Conservation (phyloP, 2,888 invertebrate species). For the Eilema sororculum region DNA sequence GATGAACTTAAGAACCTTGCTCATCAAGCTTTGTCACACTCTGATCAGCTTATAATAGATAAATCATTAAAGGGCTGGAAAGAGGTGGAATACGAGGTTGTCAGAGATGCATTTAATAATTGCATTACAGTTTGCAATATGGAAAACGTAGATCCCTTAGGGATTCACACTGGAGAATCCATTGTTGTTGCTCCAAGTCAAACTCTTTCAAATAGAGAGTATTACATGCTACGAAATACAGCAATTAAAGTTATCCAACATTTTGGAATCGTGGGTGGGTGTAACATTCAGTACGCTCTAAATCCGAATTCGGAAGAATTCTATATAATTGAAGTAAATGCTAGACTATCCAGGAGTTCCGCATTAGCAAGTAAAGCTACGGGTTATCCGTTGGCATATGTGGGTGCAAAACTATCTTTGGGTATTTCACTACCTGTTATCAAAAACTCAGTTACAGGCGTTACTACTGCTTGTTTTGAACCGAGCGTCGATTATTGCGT, state of each 20-base stretch:
- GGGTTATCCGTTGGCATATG: constrained; percentile 99
- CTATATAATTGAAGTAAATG: constrained; percentile 98
- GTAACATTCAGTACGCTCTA: constrained; percentile 99
- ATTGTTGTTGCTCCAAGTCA: constrained; percentile 99
- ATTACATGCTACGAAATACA: constrained; percentile 97
- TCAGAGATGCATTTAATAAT: constrained; percentile 98
- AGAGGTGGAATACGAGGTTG: constrained; percentile 99
- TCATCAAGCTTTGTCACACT: constrained; percentile 94
- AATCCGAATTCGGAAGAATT: constrained; percentile 96
- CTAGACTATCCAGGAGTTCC: constrained; percentile 98
- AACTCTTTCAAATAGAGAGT: constrained; percentile 97
- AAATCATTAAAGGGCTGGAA: constrained; percentile 99
- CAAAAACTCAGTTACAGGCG: constrained; percentile 96
- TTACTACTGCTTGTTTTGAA: constrained; percentile 99
- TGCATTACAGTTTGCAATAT: constrained; percentile 99
- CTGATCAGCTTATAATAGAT: constrained; percentile 97
- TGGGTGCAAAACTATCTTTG: constrained; percentile 98
- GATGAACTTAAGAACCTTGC: constrained; percentile 93
- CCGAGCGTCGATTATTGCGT: constrained; percentile 99
- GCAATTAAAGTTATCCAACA: constrained; percentile 98
- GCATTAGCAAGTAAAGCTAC: constrained; percentile 99
- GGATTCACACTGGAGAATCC: constrained; percentile 99
- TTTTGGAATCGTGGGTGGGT: constrained; percentile 98
- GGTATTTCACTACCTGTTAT: constrained; percentile 95
- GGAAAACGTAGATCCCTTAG: constrained; percentile 99